Evolutionary conservation across 1,140 invertebrate genomes (phyloP).

Genomic region (Trypoxylus dichotomus): DNA sequence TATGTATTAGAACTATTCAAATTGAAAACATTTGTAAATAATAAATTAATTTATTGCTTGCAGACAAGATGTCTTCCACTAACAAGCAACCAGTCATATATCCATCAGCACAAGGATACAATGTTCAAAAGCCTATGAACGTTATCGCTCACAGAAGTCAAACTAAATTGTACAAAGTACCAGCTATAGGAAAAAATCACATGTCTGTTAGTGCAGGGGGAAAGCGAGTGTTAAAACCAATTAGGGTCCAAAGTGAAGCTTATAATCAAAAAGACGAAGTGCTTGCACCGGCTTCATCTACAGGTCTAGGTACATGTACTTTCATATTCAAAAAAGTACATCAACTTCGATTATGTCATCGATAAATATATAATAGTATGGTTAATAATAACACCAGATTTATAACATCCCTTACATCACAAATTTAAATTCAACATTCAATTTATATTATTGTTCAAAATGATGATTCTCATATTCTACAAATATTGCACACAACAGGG

Average conservation of each 20-base stretch:
- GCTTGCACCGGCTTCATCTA: slow-evolving; percentile 42
- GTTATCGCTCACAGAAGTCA: slow-evolving; percentile 14
- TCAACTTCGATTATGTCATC: too few species aligned
- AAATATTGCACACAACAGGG: too few species aligned
- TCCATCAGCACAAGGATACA: slow-evolving; percentile 10
- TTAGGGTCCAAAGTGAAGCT: slow-evolving; percentile 38
- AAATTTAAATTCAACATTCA: too few species aligned
- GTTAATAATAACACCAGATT: too few species aligned
- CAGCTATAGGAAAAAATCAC: slow-evolving; percentile 17
- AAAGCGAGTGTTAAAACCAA: slow-evolving; percentile 38
- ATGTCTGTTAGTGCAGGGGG: neutral
- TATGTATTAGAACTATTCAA: neutral
- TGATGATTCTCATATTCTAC: too few species aligned
- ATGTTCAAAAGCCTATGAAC: slow-evolving; percentile 24
- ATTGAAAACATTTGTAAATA: neutral
- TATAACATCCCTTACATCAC: too few species aligned
- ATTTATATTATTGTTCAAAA: too few species aligned
- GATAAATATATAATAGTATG: too few species aligned
- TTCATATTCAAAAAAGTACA: neutral
- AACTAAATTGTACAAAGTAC: slow-evolving; percentile 15
- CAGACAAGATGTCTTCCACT: neutral
- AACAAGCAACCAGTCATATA: neutral
- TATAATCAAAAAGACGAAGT: slow-evolving; percentile 45
- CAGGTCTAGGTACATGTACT: slow-evolving; percentile 36
- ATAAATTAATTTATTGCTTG: neutral